phyloP scores from a whole-genome alignment of 1,140 invertebrate species.

The Aphidius gifuensis region DNA sequence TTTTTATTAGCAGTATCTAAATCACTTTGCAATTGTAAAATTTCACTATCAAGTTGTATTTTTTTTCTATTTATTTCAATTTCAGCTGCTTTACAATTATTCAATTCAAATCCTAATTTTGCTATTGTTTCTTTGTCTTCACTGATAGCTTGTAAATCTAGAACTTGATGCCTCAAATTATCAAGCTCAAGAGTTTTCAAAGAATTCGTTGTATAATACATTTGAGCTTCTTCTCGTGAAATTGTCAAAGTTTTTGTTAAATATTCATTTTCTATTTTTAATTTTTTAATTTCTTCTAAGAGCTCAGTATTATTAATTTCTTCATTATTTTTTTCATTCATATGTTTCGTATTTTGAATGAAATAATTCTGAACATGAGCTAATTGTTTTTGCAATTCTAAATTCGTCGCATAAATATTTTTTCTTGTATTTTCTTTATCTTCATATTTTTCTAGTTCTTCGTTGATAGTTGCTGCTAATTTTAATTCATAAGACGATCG shows the following conservation, averaged over 20 bases:
- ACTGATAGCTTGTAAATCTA: slow-evolving; percentile 63
- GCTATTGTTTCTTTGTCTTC: slow-evolving; percentile 65
- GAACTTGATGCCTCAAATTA: slow-evolving; percentile 62
- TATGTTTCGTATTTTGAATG: slow-evolving; percentile 37
- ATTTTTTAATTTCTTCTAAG: slow-evolving; percentile 28
- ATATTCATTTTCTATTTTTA: slow-evolving; percentile 37
- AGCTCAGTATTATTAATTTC: slow-evolving; percentile 26
- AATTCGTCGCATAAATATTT: slow-evolving; percentile 41
- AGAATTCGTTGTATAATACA: slow-evolving; percentile 40
- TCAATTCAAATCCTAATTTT: slow-evolving; percentile 46
- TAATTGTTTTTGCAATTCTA: slow-evolving; percentile 47
- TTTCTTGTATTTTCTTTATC: slow-evolving; percentile 46
- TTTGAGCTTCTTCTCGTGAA: slow-evolving; percentile 41
- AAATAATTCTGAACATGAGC: slow-evolving; percentile 45
- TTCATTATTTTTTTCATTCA: slow-evolving; percentile 28
- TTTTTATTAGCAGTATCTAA: slow-evolving; percentile 33
- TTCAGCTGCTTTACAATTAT: slow-evolving; percentile 36
- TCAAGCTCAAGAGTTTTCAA: slow-evolving; percentile 56
- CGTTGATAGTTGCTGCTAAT: slow-evolving; percentile 22
- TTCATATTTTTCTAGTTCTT: neutral
- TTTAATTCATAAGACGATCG: slow-evolving; percentile 39
- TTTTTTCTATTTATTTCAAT: slow-evolving; percentile 35
- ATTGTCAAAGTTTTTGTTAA: slow-evolving; percentile 42
- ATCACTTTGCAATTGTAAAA: slow-evolving; percentile 32
- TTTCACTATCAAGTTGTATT: slow-evolving; percentile 34